Evolutionary conservation across 2,888 invertebrate genomes (phyloP).

Genomic region (Drosophila suboccidentalis): DNA sequence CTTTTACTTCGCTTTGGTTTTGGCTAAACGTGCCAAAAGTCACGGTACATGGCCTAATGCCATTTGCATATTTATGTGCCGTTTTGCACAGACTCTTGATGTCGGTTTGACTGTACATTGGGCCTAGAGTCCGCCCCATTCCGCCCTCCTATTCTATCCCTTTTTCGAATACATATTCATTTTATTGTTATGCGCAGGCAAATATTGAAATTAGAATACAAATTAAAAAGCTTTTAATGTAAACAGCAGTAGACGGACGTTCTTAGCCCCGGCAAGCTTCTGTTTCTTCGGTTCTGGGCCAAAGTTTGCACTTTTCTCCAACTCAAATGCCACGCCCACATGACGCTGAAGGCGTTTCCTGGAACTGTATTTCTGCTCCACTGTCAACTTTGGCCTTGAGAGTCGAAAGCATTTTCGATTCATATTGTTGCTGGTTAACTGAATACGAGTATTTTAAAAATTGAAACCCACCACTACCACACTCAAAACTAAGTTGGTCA

Average conservation of each 20-base stretch:
- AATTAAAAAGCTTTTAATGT: constrained; percentile 80
- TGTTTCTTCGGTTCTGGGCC: constrained; percentile 4
- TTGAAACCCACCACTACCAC: background rate
- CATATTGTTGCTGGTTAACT: constrained; percentile 17
- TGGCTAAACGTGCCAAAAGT: constrained; percentile 71
- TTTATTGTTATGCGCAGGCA: constrained; percentile 75
- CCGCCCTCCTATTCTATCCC: constrained; percentile 29
- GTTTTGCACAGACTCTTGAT: constrained; percentile 31
- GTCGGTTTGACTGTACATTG: constrained; percentile 12
- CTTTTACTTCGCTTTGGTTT: constrained; percentile 10
- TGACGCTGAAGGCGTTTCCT: constrained; percentile 17
- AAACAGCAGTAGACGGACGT: constrained; percentile 64
- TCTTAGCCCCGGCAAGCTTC: constrained; percentile 9
- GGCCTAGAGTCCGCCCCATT: background rate
- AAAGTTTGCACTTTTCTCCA: constrained; percentile 25
- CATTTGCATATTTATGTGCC: constrained; percentile 74
- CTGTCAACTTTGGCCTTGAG: constrained; percentile 62
- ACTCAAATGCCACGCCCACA: constrained; percentile 55
- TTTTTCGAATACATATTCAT: constrained; percentile 55
- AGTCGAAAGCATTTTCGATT: constrained; percentile 42
- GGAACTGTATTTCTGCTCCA: constrained; percentile 13
- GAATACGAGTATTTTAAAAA: constrained; percentile 4
- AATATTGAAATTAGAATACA: constrained; percentile 81
- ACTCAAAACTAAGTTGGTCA: background rate
- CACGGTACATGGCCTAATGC: constrained; percentile 72